Evolutionary conservation across 2,888 invertebrate genomes (phyloP).

Genomic region (Microctonus brassicae): DNA sequence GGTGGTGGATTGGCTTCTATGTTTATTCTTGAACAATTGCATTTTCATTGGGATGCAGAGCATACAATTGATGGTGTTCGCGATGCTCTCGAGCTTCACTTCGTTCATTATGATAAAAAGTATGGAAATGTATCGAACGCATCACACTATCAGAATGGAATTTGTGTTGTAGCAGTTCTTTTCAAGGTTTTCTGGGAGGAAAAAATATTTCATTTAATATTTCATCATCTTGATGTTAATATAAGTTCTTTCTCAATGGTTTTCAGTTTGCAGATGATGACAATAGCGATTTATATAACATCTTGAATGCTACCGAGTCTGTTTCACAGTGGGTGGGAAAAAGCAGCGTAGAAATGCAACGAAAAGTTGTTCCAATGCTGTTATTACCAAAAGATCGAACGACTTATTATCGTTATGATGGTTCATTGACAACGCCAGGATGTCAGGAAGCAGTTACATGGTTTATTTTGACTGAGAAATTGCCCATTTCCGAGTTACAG

Average conservation of each 20-base stretch:
- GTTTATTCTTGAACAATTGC: slow-evolving; percentile 80
- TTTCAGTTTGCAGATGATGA: slow-evolving; percentile 52
- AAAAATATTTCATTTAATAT: too few relatives aligned
- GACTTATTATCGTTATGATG: slow-evolving; percentile 77
- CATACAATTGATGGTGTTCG: slow-evolving; percentile 79
- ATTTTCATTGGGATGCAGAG: slow-evolving; percentile 90
- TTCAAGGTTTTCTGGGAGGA: slow-evolving; percentile 71
- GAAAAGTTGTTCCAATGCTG: slow-evolving; percentile 63
- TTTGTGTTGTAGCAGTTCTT: slow-evolving; percentile 77
- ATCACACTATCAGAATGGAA: slow-evolving; percentile 71
- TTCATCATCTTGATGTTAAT: too few relatives aligned
- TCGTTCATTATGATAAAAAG: slow-evolving; percentile 75
- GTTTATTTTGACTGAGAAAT: slow-evolving; percentile 74
- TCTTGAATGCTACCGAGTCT: slow-evolving; percentile 52
- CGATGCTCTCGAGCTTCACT: slow-evolving; percentile 76
- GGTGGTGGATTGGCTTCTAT: slow-evolving; percentile 75
- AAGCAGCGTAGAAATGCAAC: slow-evolving; percentile 39
- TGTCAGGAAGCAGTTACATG: slow-evolving; percentile 83
- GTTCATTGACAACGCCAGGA: slow-evolving; percentile 82
- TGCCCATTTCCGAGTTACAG: slow-evolving; percentile 72
- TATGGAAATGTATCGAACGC: slow-evolving; percentile 72
- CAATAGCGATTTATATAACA: slow-evolving; percentile 52
- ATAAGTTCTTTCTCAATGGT: slow-evolving; percentile 11
- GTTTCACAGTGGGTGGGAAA: slow-evolving; percentile 51
- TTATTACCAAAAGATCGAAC: slow-evolving; percentile 73